A percentile compares a stretch with the other conserved stretches of the same genome.
Evolutionary conservation across 2,797 vertebrate genomes (phyloP).

Genomic region (Pseudochromis fuscus): DNA sequence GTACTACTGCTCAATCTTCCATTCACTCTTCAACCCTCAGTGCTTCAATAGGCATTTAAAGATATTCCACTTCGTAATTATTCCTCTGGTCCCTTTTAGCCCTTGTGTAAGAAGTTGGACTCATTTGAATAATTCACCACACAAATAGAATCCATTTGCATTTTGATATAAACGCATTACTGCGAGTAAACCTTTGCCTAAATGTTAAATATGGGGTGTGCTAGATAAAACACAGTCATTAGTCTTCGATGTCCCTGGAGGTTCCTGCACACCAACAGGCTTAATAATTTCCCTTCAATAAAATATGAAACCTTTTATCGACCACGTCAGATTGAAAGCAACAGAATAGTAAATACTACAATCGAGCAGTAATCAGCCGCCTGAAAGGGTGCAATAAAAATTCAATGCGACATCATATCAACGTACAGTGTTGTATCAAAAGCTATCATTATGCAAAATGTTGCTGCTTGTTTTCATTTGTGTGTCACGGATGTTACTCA

Average conservation of each 20-base stretch:
- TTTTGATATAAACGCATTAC: conserved; percentile 47
- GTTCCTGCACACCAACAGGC: conserved; percentile 14
- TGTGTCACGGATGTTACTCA: neutral
- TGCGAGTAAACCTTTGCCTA: conserved; percentile 29
- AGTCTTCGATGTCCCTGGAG: conserved; percentile 21
- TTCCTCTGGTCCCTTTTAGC: conserved; percentile 29
- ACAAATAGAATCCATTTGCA: conserved; percentile 53
- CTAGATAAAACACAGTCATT: conserved; percentile 42
- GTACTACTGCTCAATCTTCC: conserved; percentile 20
- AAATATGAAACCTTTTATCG: conserved; percentile 21
- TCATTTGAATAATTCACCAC: conserved; percentile 54
- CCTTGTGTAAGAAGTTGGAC: conserved; percentile 21
- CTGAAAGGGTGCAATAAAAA: conserved; percentile 14
- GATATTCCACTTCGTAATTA: conserved; percentile 31
- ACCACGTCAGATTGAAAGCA: conserved; percentile 18
- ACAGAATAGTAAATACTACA: conserved; percentile 24
- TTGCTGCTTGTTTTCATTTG: conserved; percentile 2
- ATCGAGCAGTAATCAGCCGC: conserved; percentile 16
- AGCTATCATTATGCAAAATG: conserved; percentile 20
- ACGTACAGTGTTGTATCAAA: neutral
- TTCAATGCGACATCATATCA: conserved; percentile 15
- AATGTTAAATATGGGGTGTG: conserved; percentile 41
- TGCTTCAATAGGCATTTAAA: conserved; percentile 40
- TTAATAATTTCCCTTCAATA: conserved; percentile 18
- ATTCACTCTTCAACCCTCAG: conserved; percentile 22